These are phyloP conservation scores for Dipodomys ordii DNA, from an alignment of 2,113 vertebrate genomes.

Conservation along the genomic window DNA sequence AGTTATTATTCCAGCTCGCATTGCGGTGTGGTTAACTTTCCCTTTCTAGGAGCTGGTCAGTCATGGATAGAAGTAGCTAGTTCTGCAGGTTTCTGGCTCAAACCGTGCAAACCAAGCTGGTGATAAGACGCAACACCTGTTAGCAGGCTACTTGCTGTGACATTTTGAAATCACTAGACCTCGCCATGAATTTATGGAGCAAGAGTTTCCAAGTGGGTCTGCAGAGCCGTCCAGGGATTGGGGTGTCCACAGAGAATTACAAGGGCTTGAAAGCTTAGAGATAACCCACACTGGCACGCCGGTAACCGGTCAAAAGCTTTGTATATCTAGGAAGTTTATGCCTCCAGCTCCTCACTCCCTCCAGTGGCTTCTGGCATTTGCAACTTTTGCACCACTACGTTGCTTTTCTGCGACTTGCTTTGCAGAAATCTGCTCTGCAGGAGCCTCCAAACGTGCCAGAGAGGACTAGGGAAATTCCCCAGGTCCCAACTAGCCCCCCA, in stretches of 20 bases:
- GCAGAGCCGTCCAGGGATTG: too few relatives aligned
- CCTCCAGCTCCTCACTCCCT: not conserved
- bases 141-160: not conserved
- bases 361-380: not conserved
- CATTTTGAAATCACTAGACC: not conserved
- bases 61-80: not conserved
- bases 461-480: not conserved
- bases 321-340: not conserved
- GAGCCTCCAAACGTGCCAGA: not conserved
- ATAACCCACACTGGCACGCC: not conserved
- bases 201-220: not conserved
- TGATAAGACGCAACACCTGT: not conserved
- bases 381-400: not conserved
- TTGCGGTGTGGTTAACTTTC: not conserved
- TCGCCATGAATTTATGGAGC: not conserved
- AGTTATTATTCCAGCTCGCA: not conserved
- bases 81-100: not conserved
- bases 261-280: not conserved
- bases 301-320: not conserved
- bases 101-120: not conserved
- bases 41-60: not conserved
- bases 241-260: not conserved
- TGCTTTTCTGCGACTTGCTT: rapidly evolving
- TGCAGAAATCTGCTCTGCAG: not conserved
- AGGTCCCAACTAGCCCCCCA: not conserved